These are phyloP conservation scores for Lasioglossum villosulum DNA, from an alignment of 2,888 invertebrate species.

Conservation along the genomic window DNA sequence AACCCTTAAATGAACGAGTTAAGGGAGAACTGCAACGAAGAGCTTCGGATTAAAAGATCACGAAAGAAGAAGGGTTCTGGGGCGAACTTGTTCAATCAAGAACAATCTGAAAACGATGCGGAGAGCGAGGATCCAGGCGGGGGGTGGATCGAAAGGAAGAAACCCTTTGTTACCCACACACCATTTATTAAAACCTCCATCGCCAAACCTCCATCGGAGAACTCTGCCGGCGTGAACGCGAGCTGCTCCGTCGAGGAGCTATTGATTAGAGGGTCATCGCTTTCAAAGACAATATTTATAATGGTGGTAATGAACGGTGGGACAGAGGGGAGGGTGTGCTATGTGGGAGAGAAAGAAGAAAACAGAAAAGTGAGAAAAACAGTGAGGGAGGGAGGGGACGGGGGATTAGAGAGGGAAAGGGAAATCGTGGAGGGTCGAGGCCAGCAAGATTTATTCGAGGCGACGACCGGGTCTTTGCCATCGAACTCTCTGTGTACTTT, in stretches of 20 bases:
- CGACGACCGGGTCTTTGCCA: slow-evolving; percentile 63
- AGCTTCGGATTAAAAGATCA: background rate
- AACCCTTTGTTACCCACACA: background rate
- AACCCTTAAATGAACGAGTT: background rate
- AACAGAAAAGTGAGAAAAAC: slow-evolving; percentile 34
- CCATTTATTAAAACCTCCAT: background rate
- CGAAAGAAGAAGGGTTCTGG: background rate
- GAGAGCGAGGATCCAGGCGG: background rate
- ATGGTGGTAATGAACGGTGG: slow-evolving; percentile 39
- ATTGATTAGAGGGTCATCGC: slow-evolving; percentile 27
- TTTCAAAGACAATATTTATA: slow-evolving; percentile 51
- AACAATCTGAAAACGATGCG: background rate
- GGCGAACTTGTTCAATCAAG: background rate
- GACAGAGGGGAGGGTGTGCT: background rate
- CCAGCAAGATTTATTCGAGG: slow-evolving; percentile 68
- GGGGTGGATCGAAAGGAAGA: background rate
- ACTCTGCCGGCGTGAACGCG: background rate
- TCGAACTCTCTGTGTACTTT: slow-evolving; percentile 76
- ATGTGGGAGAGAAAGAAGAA: background rate
- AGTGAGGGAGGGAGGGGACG: background rate
- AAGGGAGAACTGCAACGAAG: background rate
- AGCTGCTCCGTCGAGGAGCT: background rate
- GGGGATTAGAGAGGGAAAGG: slow-evolving; percentile 13
- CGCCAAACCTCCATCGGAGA: too few species aligned
- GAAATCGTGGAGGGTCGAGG: slow-evolving; percentile 47